Percentiles rank a stretch among this genome's conserved stretches.
Evolutionary conservation across 2,888 invertebrate genomes (phyloP).

Genomic region (Drosophila ustulata): DNA sequence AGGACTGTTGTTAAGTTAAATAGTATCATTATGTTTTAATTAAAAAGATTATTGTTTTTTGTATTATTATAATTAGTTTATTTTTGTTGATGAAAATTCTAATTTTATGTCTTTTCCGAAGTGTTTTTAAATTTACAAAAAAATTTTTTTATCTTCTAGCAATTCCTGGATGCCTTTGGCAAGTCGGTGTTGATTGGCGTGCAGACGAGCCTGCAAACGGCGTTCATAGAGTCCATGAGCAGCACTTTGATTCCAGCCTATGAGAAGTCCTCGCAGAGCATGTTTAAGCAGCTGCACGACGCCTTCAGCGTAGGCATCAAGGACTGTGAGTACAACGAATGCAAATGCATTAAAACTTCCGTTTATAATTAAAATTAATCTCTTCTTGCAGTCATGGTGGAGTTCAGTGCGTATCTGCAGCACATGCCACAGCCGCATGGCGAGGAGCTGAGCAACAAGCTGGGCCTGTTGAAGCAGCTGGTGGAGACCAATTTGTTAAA

Average conservation of each 20-base stretch:
- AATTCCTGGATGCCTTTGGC: constrained; percentile 91
- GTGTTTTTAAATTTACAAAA: too few species aligned
- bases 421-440: constrained; percentile 84
- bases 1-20: too few species aligned
- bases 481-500: constrained; percentile 79
- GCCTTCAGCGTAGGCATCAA: constrained; percentile 94
- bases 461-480: constrained; percentile 81
- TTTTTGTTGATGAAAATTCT: too few species aligned
- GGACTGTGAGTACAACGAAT: constrained; percentile 88
- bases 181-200: constrained; percentile 89
- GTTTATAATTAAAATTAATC: constrained; percentile 23
- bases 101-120: not conserved
- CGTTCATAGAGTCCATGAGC: constrained; percentile 92
- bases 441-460: constrained; percentile 82
- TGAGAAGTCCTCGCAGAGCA: constrained; percentile 93
- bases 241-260: constrained; percentile 93
- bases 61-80: too few species aligned
- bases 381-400: constrained; percentile 85
- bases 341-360: not conserved
- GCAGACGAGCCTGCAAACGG: constrained; percentile 90
- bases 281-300: constrained; percentile 96
- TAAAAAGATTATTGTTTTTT: too few species aligned
- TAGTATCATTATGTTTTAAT: too few species aligned
- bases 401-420: constrained; percentile 85
- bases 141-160: constrained; percentile 84